Conservation (phyloP, 1,140 invertebrate species). For the Latrodectus geometricus region DNA sequence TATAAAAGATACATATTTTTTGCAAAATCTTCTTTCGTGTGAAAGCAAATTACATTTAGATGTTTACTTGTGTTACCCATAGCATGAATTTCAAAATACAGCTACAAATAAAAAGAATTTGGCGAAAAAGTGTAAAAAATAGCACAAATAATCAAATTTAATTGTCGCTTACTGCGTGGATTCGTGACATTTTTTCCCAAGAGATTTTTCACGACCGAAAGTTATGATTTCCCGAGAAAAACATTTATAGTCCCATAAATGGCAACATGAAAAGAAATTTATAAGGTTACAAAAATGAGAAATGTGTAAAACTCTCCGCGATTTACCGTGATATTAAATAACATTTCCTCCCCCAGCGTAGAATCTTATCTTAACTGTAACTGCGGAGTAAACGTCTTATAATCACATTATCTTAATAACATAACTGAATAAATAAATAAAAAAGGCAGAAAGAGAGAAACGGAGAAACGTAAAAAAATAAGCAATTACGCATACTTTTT, state of each 20-base stretch:
- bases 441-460: background rate
- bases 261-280: constrained; percentile 28
- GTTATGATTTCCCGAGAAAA: background rate
- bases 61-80: too few relatives aligned
- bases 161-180: too few relatives aligned
- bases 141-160: too few relatives aligned
- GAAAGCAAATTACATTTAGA: too few relatives aligned
- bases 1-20: too few relatives aligned
- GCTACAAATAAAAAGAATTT: too few relatives aligned
- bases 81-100: too few relatives aligned
- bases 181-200: background rate
- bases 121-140: too few relatives aligned
- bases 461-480: background rate
- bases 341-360: constrained; percentile 25
- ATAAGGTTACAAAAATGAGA: constrained; percentile 44
- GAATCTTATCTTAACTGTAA: constrained; percentile 43
- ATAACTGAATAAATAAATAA: constrained; percentile 45
- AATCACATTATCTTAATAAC: constrained; percentile 53
- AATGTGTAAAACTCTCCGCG: constrained; percentile 29
- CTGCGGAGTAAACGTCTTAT: constrained; percentile 50
- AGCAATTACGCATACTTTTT: constrained; percentile 37
- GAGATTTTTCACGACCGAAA: background rate
- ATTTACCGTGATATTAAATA: constrained; percentile 36
- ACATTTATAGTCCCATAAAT: constrained; percentile 47
- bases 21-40: too few relatives aligned